Evolutionary conservation across 1,140 invertebrate genomes (phyloP), one percentile per base, ranked within the genome.

Genomic region (Stegodyphus mimosarum): DNA sequence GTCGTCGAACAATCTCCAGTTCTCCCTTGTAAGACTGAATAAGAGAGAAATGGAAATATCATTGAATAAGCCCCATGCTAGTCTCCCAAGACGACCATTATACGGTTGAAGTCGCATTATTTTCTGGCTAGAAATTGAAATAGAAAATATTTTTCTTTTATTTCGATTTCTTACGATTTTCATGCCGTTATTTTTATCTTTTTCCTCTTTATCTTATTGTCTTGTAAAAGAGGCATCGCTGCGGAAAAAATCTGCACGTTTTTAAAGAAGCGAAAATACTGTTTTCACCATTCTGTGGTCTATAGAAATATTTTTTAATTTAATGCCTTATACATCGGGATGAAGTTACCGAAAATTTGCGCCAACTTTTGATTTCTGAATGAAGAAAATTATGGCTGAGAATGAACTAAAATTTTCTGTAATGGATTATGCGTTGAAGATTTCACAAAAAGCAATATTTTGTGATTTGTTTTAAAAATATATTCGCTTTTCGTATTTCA

Each of bases 51-150:
- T 83, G 71, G 60, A 83, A 83, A 83, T 83, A 83, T 33, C 33
- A 33, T 83, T 74, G 80, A 83, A 83, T 83, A 83, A 83, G 80
- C 71, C 33, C 48, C 9, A 48, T 71, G 48, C 74, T 48, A 15
- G 51, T 60, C 18, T 83, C 80, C 80, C 80, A 13, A 52, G 71
- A 52, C 80, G 52, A 48, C 80, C 70, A 83, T 83, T 83, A 74
- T 55, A 11, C n/a, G 70, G 48, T 33, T 53, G 72, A 83, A 33
- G 71, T 60, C 6, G 80, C 70, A 74, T 83, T 83, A 33, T 71
- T 83, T 83, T 83, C 18, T 48, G 49, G 50, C 55, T 53, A 66
- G 18, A 73, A 83, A 83, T 74, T 74, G 80, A 74, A 83, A 74
- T 74, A 66, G 51, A 50, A 74, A 74, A 67, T 50, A 67, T 51